phyloP scores from a whole-genome alignment of 2,888 invertebrate genomes.

The Listrodromus nycthemerus region DNA sequence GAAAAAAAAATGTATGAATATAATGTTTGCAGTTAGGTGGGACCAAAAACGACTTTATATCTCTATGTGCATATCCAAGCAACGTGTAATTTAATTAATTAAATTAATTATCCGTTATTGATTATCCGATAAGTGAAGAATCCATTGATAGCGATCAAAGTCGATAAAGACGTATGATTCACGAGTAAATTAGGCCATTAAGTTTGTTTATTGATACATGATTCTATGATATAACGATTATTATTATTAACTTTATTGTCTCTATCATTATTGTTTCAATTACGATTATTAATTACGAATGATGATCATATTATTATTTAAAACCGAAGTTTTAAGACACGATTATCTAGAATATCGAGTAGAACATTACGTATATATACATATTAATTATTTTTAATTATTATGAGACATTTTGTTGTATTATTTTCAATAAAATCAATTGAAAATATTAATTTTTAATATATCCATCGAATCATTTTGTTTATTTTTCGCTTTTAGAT shows the following conservation, averaged over 20 bases:
- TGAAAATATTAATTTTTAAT: slow-evolving; percentile 81
- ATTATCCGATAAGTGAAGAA: slow-evolving; percentile 79
- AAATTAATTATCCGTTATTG: slow-evolving; percentile 83
- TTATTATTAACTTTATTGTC: slow-evolving; percentile 75
- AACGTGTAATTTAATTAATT: slow-evolving; percentile 84
- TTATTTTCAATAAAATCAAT: slow-evolving; percentile 85
- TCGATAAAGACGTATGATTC: slow-evolving; percentile 80
- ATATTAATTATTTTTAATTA: slow-evolving; percentile 84
- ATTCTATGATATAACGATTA: slow-evolving; percentile 81
- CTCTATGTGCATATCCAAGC: slow-evolving; percentile 85
- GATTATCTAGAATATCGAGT: slow-evolving; percentile 82
- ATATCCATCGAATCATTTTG: slow-evolving; percentile 48
- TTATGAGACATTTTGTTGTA: slow-evolving; percentile 84
- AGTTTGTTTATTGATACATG: slow-evolving; percentile 84
- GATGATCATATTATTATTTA: slow-evolving; percentile 81
- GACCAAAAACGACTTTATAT: slow-evolving; percentile 85
- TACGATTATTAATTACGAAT: slow-evolving; percentile 77
- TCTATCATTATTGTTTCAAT: slow-evolving; percentile 76
- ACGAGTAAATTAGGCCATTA: slow-evolving; percentile 82
- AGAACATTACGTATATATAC: slow-evolving; percentile 83
- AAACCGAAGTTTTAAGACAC: slow-evolving; percentile 82
- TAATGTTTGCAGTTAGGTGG: slow-evolving; percentile 85
- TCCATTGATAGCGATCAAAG: slow-evolving; percentile 79
- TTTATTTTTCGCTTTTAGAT: slow-evolving; percentile 42
- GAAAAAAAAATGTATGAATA: slow-evolving; percentile 81